Percentiles rank a stretch among this genome's conserved stretches.
These are phyloP conservation scores for Druon quercuslanigerum DNA, from an alignment of 1,140 invertebrate species.

Conservation along the genomic window DNA sequence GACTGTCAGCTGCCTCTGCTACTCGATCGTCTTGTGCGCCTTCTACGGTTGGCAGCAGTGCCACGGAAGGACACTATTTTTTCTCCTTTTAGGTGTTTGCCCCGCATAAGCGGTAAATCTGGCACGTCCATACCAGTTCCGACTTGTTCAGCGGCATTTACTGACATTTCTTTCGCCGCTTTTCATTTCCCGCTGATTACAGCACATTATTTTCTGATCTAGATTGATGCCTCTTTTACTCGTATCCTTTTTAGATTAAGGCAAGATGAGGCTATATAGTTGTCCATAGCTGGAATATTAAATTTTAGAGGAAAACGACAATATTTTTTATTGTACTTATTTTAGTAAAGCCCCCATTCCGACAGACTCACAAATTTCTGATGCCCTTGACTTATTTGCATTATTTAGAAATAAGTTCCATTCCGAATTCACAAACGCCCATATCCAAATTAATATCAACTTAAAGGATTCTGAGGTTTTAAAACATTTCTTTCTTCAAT, in stretches of 20 bases:
- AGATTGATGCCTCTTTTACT: neutral
- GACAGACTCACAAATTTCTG: too few species aligned
- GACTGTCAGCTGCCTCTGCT: constrained; percentile 57
- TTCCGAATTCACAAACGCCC: too few species aligned
- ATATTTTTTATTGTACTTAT: too few species aligned
- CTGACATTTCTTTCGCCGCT: neutral
- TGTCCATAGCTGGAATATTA: too few species aligned
- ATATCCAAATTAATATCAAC: too few species aligned
- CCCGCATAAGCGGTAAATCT: constrained; percentile 5
- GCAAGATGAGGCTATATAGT: too few species aligned
- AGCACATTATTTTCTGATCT: constrained; percentile 2
- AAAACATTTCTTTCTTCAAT: too few species aligned
- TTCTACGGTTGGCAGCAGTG: constrained; percentile 45
- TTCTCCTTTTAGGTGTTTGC: constrained; percentile 23
- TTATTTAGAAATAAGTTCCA: too few species aligned
- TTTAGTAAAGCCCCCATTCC: too few species aligned
- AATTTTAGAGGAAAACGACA: too few species aligned
- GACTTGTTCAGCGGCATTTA: constrained; percentile 2
- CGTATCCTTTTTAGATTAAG: neutral
- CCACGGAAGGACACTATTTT: constrained; percentile 40
- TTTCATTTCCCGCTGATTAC: neutral
- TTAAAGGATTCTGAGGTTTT: too few species aligned
- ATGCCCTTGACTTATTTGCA: too few species aligned
- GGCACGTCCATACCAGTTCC: constrained; percentile 11
- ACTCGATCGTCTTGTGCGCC: constrained; percentile 36